Evolutionary conservation across 2,113 vertebrate species (phyloP).

Genomic region (Sciurus niger): DNA sequence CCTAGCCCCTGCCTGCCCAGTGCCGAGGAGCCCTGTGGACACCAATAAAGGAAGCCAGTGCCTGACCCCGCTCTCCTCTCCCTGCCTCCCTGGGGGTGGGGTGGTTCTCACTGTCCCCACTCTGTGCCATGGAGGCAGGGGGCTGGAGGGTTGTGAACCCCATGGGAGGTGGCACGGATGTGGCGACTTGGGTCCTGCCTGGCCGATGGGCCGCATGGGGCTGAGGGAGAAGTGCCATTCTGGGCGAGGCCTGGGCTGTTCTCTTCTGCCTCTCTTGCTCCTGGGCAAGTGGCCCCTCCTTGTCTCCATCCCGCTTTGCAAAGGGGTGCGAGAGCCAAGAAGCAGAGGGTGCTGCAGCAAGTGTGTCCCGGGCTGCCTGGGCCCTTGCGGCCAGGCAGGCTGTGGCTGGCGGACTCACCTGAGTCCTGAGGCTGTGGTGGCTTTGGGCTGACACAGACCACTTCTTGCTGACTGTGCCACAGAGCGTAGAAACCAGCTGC

Average conservation of each 20-base stretch:
- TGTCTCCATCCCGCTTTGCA: not conserved
- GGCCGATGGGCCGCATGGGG: not conserved
- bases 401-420: not conserved
- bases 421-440: not conserved
- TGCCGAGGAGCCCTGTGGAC: not conserved
- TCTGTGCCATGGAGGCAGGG: too few species aligned
- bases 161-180: too few species aligned
- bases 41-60: slow-evolving; percentile 75
- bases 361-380: not conserved
- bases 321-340: not conserved
- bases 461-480: slow-evolving; percentile 8
- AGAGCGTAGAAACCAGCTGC: not conserved
- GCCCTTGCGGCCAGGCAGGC: not conserved
- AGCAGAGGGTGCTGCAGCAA: not conserved
- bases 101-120: too few species aligned
- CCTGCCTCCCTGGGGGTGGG: too few species aligned
- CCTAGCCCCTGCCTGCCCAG: slow-evolving; percentile 75
- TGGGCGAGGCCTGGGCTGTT: not conserved
- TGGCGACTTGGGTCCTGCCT: not conserved
- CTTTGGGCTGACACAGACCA: not conserved
- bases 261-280: not conserved
- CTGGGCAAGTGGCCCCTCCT: not conserved
- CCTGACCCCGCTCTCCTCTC: not conserved
- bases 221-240: too few species aligned
- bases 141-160: too few species aligned